Percentiles rank a stretch among this genome's conserved stretches.
Evolutionary conservation across 2,113 vertebrate species (phyloP).

Genomic region (Halcyon malimbica): DNA sequence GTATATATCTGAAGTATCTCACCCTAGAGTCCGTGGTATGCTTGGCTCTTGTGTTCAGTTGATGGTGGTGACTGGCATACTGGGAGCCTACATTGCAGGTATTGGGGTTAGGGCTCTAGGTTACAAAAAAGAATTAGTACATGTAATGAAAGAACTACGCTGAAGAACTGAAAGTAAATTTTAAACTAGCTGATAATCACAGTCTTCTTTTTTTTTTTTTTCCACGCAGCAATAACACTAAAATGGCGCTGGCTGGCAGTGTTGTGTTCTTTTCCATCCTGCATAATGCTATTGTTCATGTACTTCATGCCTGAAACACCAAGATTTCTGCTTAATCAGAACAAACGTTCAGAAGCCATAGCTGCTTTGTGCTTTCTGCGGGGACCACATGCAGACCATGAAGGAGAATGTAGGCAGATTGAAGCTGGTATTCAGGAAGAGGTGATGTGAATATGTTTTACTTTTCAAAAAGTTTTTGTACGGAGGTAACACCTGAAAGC

Average conservation of each 20-base stretch:
- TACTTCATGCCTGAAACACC: constrained; percentile 93
- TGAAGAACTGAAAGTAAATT: not conserved
- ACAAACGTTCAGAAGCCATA: constrained; percentile 80
- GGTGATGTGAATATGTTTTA: constrained; percentile 64
- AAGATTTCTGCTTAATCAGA: constrained; percentile 81
- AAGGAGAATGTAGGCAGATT: constrained; percentile 83
- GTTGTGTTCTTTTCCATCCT: constrained; percentile 81
- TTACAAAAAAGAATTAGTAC: not conserved
- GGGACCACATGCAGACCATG: constrained; percentile 77
- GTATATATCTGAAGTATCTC: constrained; percentile 91
- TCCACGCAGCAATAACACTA: constrained; percentile 75
- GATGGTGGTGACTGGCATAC: constrained; percentile 92
- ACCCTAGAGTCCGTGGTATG: constrained; percentile 85
- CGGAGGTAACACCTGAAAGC: not conserved
- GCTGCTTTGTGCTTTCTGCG: constrained; percentile 85
- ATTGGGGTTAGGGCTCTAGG: not conserved
- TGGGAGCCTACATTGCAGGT: constrained; percentile 91
- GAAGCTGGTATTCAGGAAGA: constrained; percentile 71
- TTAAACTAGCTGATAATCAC: not conserved
- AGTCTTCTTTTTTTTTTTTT: not conserved
- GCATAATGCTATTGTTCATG: constrained; percentile 85
- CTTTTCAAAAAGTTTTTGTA: not conserved
- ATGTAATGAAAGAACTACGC: not conserved
- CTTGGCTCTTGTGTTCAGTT: constrained; percentile 93
- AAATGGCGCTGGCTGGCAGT: constrained; percentile 93